phyloP scores from a whole-genome alignment of 2,113 vertebrate genomes.

The Pterocles orientalis region DNA sequence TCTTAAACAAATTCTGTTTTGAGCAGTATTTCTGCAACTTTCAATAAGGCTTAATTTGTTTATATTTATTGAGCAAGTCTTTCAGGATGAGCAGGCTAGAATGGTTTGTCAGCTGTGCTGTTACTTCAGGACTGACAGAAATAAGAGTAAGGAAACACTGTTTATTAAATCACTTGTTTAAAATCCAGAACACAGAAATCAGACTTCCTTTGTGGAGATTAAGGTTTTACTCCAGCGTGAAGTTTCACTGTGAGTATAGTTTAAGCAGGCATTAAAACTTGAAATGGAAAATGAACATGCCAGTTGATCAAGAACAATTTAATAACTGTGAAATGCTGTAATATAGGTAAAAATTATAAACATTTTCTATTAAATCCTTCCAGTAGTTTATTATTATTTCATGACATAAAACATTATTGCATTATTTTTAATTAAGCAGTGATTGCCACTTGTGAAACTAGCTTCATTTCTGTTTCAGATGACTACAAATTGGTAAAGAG shows the following conservation, averaged over 20 bases:
- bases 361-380: background rate
- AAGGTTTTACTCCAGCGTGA: background rate
- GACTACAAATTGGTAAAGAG: background rate
- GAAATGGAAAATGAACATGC: background rate
- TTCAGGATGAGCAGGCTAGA: background rate
- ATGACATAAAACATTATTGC: background rate
- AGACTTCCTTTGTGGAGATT: background rate
- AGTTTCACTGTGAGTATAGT: background rate
- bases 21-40: background rate
- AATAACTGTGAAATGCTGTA: slow-evolving; percentile 29
- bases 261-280: background rate
- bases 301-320: slow-evolving; percentile 9
- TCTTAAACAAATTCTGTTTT: background rate
- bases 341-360: slow-evolving; percentile 27
- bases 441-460: background rate
- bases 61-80: background rate
- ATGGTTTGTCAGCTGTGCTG: background rate
- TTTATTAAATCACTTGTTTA: background rate
- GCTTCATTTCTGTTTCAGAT: background rate
- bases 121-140: background rate
- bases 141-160: background rate
- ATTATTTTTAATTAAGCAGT: background rate
- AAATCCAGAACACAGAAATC: background rate
- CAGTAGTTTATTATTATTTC: background rate
- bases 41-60: background rate